A percentile compares a stretch with the other conserved stretches of the same genome.
Evolutionary conservation across 2,888 invertebrate species (phyloP).

Genomic region (Fragum fragum): DNA sequence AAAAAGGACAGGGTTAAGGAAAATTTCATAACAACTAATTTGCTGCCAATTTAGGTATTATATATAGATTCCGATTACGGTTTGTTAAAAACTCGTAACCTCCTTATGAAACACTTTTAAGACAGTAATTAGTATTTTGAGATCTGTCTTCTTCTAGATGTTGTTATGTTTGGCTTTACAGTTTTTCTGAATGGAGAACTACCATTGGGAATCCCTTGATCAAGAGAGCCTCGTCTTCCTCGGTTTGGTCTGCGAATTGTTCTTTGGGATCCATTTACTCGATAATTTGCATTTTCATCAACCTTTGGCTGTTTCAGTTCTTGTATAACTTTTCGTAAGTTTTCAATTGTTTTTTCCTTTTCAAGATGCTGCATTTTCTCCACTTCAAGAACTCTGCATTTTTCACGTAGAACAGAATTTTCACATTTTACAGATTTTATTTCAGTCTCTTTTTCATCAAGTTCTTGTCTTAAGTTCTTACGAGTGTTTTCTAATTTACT

Average conservation of each 20-base stretch:
- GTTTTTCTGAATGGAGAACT: constrained; percentile 18
- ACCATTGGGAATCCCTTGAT: constrained; percentile 4
- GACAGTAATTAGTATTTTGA: constrained; percentile 23
- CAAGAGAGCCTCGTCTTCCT: constrained; percentile 43
- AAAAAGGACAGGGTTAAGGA: too few species aligned
- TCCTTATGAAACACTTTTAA: too few species aligned
- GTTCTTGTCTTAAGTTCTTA: constrained; percentile 60
- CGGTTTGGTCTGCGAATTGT: constrained; percentile 17
- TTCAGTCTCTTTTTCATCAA: constrained; percentile 62
- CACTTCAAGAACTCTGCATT: constrained; percentile 58
- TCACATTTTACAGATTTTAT: constrained; percentile 62
- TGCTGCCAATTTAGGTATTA: too few species aligned
- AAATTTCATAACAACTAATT: too few species aligned
- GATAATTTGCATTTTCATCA: constrained; percentile 57
- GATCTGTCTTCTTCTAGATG: constrained; percentile 1
- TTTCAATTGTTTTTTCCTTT: constrained; percentile 73
- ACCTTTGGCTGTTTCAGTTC: constrained; percentile 60
- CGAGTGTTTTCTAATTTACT: constrained; percentile 69
- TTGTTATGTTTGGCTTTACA: constrained; percentile 4
- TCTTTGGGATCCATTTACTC: neutral
- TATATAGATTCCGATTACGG: too few species aligned
- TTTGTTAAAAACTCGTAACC: too few species aligned
- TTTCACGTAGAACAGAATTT: constrained; percentile 59
- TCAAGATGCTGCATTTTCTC: constrained; percentile 68
- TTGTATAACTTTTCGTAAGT: constrained; percentile 68